Percentiles rank a stretch among this genome's conserved stretches.
Evolutionary conservation across 2,113 vertebrate genomes (phyloP).

Genomic region (Callipepla squamata): DNA sequence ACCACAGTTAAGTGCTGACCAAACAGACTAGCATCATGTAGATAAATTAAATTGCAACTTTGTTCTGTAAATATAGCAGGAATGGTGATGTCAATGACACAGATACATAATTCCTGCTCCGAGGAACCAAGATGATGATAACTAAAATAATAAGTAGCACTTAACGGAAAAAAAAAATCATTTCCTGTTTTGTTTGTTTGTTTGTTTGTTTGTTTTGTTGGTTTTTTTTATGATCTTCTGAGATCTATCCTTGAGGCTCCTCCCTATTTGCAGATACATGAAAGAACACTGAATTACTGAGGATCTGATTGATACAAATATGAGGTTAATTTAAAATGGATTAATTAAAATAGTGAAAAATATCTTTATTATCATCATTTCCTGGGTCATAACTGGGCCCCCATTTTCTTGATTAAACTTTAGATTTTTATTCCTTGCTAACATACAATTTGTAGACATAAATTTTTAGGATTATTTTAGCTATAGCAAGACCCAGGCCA

Average conservation of each 20-base stretch:
- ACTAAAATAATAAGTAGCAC: neutral
- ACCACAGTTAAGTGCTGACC: neutral
- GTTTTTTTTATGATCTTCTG: neutral
- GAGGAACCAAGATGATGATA: neutral
- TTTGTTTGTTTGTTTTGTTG: too few relatives aligned
- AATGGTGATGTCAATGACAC: neutral
- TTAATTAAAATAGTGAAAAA: neutral
- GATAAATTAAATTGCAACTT: neutral
- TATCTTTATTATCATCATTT: neutral
- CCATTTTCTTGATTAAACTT: neutral
- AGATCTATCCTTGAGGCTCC: neutral
- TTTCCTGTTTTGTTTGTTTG: neutral
- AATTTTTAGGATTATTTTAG: neutral
- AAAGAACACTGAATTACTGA: neutral
- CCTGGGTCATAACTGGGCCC: neutral
- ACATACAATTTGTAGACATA: neutral
- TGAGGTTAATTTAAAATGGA: rapidly evolving
- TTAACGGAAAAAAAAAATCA: neutral
- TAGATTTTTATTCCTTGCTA: neutral
- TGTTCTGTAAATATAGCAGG: neutral
- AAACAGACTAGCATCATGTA: neutral
- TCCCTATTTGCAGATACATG: neutral
- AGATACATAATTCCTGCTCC: neutral
- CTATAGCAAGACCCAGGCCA: neutral
- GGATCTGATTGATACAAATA: neutral